Percentiles rank a stretch among this genome's conserved stretches.
Conservation (phyloP, 2,113 vertebrate species). For the Scatophagus argus region DNA sequence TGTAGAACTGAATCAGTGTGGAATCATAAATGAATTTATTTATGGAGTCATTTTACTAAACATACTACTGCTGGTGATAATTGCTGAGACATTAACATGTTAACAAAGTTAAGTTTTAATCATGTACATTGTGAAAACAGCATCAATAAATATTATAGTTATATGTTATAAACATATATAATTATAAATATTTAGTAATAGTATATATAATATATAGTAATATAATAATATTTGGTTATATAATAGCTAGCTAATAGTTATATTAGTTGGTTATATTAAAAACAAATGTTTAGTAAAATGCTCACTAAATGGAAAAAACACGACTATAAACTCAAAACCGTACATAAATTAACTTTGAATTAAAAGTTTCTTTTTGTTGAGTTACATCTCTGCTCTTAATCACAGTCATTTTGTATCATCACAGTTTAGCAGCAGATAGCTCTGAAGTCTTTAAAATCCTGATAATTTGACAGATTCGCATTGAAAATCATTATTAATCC, state of each 20-base stretch:
- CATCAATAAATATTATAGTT: too few relatives aligned
- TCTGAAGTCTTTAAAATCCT: conserved; percentile 32
- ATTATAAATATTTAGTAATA: too few relatives aligned
- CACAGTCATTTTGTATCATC: conserved; percentile 12
- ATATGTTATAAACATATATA: too few relatives aligned
- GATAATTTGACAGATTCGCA: conserved; percentile 31
- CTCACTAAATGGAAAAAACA: too few relatives aligned
- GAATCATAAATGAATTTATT: neutral
- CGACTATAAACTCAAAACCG: too few relatives aligned
- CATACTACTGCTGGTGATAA: neutral
- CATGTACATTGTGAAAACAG: neutral
- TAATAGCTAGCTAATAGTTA: too few relatives aligned
- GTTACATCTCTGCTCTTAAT: neutral
- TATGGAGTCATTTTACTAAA: neutral
- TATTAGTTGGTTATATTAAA: too few relatives aligned
- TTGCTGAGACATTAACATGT: neutral
- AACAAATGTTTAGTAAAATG: too few relatives aligned
- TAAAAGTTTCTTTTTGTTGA: too few relatives aligned
- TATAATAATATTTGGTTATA: too few relatives aligned
- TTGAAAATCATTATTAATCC: conserved; percentile 47
- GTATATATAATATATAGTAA: too few relatives aligned
- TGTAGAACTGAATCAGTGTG: neutral
- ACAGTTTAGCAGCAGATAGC: neutral
- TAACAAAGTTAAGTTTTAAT: neutral
- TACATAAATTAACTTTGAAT: too few relatives aligned